Evolutionary conservation across 2,113 vertebrate species (phyloP), one percentile per base, ranked within the genome.

Genomic region (Triplophysa dalaica): DNA sequence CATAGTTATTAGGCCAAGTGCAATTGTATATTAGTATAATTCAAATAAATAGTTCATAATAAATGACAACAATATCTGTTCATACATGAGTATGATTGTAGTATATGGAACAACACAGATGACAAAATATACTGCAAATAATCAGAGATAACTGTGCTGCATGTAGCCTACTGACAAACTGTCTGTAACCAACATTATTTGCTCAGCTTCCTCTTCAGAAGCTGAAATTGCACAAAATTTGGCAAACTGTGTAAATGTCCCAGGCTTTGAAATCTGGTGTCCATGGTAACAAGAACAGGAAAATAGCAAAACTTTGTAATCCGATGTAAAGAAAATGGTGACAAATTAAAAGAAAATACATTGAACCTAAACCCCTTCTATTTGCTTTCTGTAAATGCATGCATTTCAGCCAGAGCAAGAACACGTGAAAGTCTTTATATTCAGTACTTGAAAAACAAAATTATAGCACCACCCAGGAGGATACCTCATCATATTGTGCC

Each of bases 201-300:
- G 14, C 52, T 56, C 17, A 17, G 16, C 52, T n/a, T 56, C 52
- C 16, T 8, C 17, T 56, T 7, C 16, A 19, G 7, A 17, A 54
- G 52, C 52, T 8, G 52, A 19, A n/a, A 56, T 17, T 19, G 48
- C 17, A 19, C 52, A 56, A 19, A n/a, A 56, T n/a, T 17, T 6
- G 17, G 16, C 52, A 19, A 56, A 56, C 52, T 56, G 17, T n/a
- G 3, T 56, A 56, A 19, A 8, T 56, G 52, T 56, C 52, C 52
- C 52, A 56, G n/a, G 52, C 52, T 19, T 4, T 56, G 52, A 56
- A 56, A 72, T 29, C 70, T 72, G 26, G 70, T 73, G 70, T 41
- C 70, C 50, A 73, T 73, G 70, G 70, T 73, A 73, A 60, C 70
- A 60, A 52, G 52, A 73, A 58, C 29, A 38, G 10, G 52, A 10